These are phyloP conservation scores for Penaeus japonicus DNA, from an alignment of 1,140 invertebrate genomes.

Conservation along the genomic window DNA sequence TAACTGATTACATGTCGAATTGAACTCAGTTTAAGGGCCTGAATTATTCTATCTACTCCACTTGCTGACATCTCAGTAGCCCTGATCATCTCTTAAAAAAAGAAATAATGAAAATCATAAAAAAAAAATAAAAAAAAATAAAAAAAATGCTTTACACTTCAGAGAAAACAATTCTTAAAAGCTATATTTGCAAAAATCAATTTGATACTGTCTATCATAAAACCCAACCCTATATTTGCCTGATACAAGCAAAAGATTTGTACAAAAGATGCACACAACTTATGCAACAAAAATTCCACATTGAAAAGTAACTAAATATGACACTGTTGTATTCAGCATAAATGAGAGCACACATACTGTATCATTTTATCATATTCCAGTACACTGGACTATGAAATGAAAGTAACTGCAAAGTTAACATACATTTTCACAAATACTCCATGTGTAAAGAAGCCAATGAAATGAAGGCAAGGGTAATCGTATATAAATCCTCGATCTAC, in stretches of 20 bases:
- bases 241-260: constrained; percentile 47
- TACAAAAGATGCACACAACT: constrained; percentile 44
- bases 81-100: no score
- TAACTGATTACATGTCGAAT: background rate
- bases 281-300: constrained; percentile 48
- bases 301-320: constrained; percentile 14
- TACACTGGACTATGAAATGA: background rate
- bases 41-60: background rate
- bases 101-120: no score
- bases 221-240: constrained; percentile 24
- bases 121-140: no score
- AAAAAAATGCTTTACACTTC: no score
- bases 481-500: no score
- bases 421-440: no score
- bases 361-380: background rate
- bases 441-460: no score
- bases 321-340: background rate
- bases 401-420: no score
- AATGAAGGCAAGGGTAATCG: no score
- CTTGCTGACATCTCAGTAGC: no score
- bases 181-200: background rate
- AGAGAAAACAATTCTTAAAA: constrained; percentile 1
- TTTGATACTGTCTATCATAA: background rate
- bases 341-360: constrained; percentile 18
- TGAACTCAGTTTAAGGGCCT: background rate